These are phyloP conservation scores for Acanthis flammea DNA, from an alignment of 2,797 vertebrate genomes.

Conservation along the genomic window DNA sequence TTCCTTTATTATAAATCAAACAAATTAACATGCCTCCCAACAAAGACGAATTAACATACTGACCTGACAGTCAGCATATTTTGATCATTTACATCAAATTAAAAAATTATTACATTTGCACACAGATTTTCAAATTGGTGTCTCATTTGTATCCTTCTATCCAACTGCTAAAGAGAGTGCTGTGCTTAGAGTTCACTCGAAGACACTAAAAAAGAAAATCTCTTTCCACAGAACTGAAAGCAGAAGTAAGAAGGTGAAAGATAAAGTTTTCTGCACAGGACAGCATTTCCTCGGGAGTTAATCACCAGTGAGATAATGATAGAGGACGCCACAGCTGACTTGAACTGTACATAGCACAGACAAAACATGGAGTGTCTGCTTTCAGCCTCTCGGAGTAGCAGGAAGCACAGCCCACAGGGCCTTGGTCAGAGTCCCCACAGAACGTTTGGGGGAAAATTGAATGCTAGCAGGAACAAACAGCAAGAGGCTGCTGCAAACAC, in stretches of 20 bases:
- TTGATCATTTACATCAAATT: neutral
- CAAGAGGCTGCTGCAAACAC: neutral
- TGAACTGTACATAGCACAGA: rapidly evolving
- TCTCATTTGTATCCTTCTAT: neutral
- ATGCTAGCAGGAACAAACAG: neutral
- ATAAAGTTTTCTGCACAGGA: neutral
- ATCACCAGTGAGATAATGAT: neutral
- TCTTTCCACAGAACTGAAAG: neutral
- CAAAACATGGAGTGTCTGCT: neutral
- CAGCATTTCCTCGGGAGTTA: neutral
- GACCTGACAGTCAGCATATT: neutral
- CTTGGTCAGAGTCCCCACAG: neutral
- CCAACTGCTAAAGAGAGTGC: neutral
- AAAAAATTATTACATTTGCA: neutral
- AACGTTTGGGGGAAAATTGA: neutral
- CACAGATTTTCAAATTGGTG: neutral
- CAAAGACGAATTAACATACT: neutral
- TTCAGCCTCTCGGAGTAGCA: rapidly evolving
- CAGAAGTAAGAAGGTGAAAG: neutral
- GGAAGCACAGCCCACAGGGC: rapidly evolving
- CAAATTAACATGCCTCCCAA: neutral
- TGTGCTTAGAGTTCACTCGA: neutral
- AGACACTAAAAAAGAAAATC: neutral
- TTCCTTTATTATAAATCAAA: neutral
- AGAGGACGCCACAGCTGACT: neutral